Percentiles rank a stretch among this genome's conserved stretches.
Conservation (phyloP, 2,797 vertebrate genomes). For the Thalassophryne amazonica region DNA sequence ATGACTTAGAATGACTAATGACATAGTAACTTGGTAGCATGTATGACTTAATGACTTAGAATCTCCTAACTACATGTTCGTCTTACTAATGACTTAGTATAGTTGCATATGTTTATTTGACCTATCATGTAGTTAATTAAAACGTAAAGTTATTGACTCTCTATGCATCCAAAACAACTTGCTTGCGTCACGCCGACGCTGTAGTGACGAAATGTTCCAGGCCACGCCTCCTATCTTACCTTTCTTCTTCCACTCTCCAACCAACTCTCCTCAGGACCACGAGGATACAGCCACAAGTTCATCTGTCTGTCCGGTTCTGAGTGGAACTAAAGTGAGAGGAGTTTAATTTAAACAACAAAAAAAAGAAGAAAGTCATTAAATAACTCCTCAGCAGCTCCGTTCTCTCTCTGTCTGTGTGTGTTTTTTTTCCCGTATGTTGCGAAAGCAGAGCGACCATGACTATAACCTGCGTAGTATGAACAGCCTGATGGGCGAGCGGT, state of each 20-base stretch:
- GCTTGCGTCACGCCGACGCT: conserved; percentile 68
- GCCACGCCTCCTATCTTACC: conserved; percentile 61
- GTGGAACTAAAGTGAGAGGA: background rate
- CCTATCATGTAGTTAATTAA: too few species aligned
- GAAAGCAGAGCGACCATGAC: conserved; percentile 89
- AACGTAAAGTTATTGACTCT: too few species aligned
- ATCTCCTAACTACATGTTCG: too few species aligned
- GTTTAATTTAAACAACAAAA: too few species aligned
- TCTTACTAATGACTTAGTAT: too few species aligned
- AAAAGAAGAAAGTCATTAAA: too few species aligned
- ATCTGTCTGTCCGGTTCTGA: too few species aligned
- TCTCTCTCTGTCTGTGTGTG: too few species aligned
- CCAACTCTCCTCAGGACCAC: conserved; percentile 69
- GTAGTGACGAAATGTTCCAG: conserved; percentile 56
- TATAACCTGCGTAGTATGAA: conserved; percentile 93
- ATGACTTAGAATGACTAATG: too few species aligned
- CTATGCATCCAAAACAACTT: conserved; percentile 45
- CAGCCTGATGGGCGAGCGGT: conserved; percentile 93
- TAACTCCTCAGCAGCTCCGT: conserved; percentile 28
- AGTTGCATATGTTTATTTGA: too few species aligned
- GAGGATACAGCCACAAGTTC: conserved; percentile 39
- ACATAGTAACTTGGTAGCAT: too few species aligned
- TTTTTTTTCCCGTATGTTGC: conserved; percentile 85
- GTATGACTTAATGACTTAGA: too few species aligned
- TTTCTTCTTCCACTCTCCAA: conserved; percentile 55